These are phyloP conservation scores for Eristalis pertinax DNA, from an alignment of 2,888 invertebrate genomes.

Conservation along the genomic window DNA sequence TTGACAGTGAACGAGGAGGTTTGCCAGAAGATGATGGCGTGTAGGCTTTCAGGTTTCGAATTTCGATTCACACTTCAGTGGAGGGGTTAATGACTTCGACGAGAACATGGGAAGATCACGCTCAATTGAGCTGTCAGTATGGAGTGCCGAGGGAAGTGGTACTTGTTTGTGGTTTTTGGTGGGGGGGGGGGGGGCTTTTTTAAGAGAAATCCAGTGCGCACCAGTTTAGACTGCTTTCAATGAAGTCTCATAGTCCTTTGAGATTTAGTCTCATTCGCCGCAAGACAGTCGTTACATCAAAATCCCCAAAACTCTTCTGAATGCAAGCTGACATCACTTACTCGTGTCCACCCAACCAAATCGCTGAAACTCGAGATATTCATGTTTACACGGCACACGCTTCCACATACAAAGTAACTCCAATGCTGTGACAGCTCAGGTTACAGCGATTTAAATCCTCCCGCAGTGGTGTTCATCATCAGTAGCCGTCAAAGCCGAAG, in stretches of 20 bases:
- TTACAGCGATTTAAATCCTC: background rate
- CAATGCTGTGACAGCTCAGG: background rate
- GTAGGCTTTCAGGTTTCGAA: background rate
- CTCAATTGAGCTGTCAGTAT: background rate
- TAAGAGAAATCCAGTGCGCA: too few relatives aligned
- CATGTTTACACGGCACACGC: background rate
- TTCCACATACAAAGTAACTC: background rate
- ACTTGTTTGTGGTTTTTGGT: too few relatives aligned
- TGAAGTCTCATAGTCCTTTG: too few relatives aligned
- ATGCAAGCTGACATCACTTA: background rate
- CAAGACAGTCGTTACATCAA: too few relatives aligned
- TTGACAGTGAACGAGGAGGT: background rate
- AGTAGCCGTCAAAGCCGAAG: background rate
- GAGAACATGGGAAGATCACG: background rate
- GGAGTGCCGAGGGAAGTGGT: too few relatives aligned
- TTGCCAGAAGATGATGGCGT: background rate
- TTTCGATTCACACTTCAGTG: background rate
- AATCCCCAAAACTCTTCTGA: background rate
- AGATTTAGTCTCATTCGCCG: too few relatives aligned
- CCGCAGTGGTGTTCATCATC: background rate
- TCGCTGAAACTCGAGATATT: background rate
- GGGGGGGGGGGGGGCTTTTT: too few relatives aligned
- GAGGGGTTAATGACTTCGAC: background rate
- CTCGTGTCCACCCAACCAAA: background rate
- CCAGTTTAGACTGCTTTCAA: too few relatives aligned